phyloP scores from a whole-genome alignment of 2,888 invertebrate genomes.

The Leptinotarsa haldemani region DNA sequence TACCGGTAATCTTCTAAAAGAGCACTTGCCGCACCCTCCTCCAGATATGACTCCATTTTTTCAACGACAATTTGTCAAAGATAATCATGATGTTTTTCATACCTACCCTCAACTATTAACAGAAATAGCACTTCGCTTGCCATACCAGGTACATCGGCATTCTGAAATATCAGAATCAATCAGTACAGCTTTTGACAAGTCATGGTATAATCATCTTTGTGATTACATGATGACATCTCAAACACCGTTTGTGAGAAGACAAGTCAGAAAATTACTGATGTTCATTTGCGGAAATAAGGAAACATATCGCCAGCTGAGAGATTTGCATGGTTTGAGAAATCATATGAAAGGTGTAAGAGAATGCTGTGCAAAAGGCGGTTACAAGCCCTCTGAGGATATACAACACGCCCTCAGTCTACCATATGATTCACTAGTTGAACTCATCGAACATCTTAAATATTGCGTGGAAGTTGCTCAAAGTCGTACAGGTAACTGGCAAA shows the following conservation, averaged over 20 bases:
- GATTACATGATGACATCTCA: conserved; percentile 86
- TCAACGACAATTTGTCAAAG: conserved; percentile 90
- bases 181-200: conserved; percentile 68
- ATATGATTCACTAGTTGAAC: conserved; percentile 91
- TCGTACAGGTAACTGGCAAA: conserved; percentile 96
- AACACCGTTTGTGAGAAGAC: conserved; percentile 88
- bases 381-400: conserved; percentile 64
- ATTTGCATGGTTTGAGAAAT: conserved; percentile 91
- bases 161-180: conserved; percentile 70
- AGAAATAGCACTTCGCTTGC: conserved; percentile 92
- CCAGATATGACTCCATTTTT: conserved; percentile 98
- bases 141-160: conserved; percentile 92
- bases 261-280: conserved; percentile 90
- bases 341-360: conserved; percentile 78
- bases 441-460: conserved; percentile 94
- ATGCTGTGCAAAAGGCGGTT: conserved; percentile 71
- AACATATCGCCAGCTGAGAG: conserved; percentile 92
- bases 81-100: conserved; percentile 92
- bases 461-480: conserved; percentile 90
- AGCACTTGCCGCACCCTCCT: conserved; percentile 82
- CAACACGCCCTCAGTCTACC: conserved; percentile 73
- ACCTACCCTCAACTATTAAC: conserved; percentile 94
- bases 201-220: conserved; percentile 86
- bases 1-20: conserved; percentile 81
- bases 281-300: conserved; percentile 96